Evolutionary conservation across 1,140 invertebrate genomes (phyloP).

Genomic region (Lethrus apterus): DNA sequence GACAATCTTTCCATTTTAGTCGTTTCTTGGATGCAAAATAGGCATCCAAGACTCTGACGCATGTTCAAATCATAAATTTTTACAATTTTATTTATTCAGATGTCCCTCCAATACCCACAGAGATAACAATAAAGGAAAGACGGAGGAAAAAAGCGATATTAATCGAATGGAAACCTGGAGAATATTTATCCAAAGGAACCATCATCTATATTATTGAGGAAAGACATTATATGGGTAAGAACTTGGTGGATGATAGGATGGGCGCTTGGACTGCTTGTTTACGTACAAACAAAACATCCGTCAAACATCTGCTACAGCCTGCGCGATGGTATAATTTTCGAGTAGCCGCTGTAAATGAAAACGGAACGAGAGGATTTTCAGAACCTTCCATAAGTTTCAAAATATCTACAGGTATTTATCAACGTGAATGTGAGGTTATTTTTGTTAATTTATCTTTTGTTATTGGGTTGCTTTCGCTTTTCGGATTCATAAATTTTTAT

Average conservation of each 20-base stretch:
- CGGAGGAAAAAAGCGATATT: slow-evolving; percentile 33
- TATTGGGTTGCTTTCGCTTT: no score
- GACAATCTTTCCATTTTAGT: no score
- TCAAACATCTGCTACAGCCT: slow-evolving; percentile 53
- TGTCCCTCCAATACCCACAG: slow-evolving; percentile 42
- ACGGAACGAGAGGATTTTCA: slow-evolving; percentile 64
- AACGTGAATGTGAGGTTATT: no score
- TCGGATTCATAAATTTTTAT: not conserved
- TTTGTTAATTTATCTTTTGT: no score
- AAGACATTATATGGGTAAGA: slow-evolving; percentile 47
- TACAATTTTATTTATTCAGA: slow-evolving; percentile 28
- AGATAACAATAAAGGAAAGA: slow-evolving; percentile 36
- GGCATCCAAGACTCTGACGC: no score
- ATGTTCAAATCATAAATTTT: not conserved
- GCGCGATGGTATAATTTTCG: slow-evolving; percentile 72
- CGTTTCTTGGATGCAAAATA: no score
- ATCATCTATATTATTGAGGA: slow-evolving; percentile 48
- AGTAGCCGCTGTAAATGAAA: slow-evolving; percentile 61
- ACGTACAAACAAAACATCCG: slow-evolving; percentile 40
- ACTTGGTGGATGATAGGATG: slow-evolving; percentile 45
- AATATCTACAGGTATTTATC: slow-evolving; percentile 39
- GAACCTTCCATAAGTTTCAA: slow-evolving; percentile 54
- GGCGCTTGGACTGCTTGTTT: slow-evolving; percentile 46
- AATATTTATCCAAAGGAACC: slow-evolving; percentile 13
- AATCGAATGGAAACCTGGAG: slow-evolving; percentile 37